Evolutionary conservation across 1,140 invertebrate species (phyloP), one percentile per base, ranked within the genome.

Genomic region (Maconellicoccus hirsutus): DNA sequence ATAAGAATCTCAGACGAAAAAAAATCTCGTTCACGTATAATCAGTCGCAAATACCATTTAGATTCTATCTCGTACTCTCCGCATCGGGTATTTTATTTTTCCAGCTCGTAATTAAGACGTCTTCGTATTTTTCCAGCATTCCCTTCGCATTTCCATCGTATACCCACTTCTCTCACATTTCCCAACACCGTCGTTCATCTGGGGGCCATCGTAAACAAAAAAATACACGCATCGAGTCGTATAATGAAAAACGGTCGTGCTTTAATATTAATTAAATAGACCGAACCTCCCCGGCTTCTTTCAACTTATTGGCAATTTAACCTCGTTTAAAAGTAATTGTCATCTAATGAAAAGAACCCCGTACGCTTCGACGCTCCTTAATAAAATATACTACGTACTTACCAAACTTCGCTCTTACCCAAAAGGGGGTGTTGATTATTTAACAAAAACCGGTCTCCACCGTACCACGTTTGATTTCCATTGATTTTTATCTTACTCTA

Each of bases 221-320:
- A 52, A 6, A 14, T 38, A 38, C 6, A 38, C 14, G n/a, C 16
- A 6, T 8, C 42, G 4, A 4, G 4, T 52, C 4, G 6, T 52
- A 52, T 52, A 19, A 52, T 33, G 29, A 33, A 33, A 33, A 52
- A 52, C 42, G 4, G 42, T 19, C 42, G 42, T 52, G 42, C 42
- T 52, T 52, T 52, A 52, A 52, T 52, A 52, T 52, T 52, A 52
- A 52, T 52, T 52, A 52, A 52, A 52, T 52, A 52, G 42, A 52
- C 6, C 2, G 6, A 52, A 19, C 42, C 42, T 52, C 42, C 42
- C 42, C n/a, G 12, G 6, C 4, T 19, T 16, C 3, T 52, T 52
- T 52, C 42, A 52, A 52, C 12, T 52, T 52, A 52, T 19, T 19
- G n/a, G 42, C 42, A 52, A 52, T 52, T 52, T 52, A 52, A 52